These are phyloP conservation scores for Indicator indicator DNA, from an alignment of 2,113 vertebrate genomes.

Conservation along the genomic window DNA sequence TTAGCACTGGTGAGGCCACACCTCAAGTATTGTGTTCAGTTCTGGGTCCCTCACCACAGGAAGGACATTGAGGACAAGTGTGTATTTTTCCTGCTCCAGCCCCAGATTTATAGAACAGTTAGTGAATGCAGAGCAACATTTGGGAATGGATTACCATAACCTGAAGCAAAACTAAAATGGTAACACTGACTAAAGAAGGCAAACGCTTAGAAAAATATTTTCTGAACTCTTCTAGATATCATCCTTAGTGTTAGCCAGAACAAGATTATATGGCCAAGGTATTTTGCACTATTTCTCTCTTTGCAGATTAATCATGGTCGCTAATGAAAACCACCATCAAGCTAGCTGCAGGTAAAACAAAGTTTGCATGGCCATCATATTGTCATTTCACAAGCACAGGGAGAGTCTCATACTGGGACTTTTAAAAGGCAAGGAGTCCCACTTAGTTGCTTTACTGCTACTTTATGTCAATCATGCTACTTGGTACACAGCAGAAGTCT, in stretches of 20 bases:
- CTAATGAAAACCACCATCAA: not conserved
- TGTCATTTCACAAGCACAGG: constrained; percentile 13
- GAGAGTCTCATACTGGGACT: not conserved
- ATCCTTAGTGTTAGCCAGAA: not conserved
- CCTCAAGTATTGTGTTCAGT: no score
- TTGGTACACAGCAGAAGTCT: not conserved
- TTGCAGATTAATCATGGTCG: not conserved
- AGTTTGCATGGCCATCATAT: not conserved
- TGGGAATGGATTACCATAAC: not conserved
- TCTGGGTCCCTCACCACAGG: no score
- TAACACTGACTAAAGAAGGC: not conserved
- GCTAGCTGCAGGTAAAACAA: constrained; percentile 11
- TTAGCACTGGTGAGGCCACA: no score
- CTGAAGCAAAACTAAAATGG: not conserved
- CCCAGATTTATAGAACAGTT: not conserved
- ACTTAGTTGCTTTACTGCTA: constrained; percentile 13
- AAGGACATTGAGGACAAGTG: not conserved
- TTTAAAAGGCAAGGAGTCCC: constrained; percentile 17
- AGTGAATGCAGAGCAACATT: not conserved
- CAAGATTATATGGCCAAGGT: not conserved
- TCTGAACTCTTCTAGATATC: not conserved
- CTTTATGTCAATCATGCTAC: not conserved
- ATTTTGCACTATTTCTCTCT: not conserved
- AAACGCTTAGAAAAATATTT: not conserved
- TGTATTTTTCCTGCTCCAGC: not conserved